Conservation (phyloP, 2,888 invertebrate genomes). For the Dexiosoma caninum region DNA sequence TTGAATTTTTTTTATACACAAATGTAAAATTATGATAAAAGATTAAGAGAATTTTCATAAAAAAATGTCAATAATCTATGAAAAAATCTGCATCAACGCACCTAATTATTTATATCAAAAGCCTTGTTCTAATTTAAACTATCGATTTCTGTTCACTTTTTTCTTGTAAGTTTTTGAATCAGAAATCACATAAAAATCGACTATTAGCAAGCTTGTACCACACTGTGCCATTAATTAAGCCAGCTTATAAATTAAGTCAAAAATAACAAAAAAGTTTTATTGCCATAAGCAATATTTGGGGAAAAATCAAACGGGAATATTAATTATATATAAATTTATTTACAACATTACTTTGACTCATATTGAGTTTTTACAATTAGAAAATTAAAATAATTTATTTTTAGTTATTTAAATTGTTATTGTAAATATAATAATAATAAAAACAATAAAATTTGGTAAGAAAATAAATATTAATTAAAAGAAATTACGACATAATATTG, state of each 20-base stretch:
- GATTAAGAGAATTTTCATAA: neutral
- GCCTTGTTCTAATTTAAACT: too few relatives aligned
- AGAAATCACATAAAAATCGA: conserved; percentile 27
- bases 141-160: neutral
- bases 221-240: conserved; percentile 62
- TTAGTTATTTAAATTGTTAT: conserved; percentile 27
- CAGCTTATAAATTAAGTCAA: conserved; percentile 41
- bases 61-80: neutral
- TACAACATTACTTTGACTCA: conserved; percentile 48
- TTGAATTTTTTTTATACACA: neutral
- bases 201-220: conserved; percentile 48
- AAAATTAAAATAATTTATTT: conserved; percentile 5
- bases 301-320: neutral
- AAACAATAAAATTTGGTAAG: neutral
- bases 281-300: neutral
- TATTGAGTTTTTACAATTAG: conserved; percentile 58
- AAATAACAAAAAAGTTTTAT: neutral
- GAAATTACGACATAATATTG: too few relatives aligned
- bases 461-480: too few relatives aligned
- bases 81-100: too few relatives aligned
- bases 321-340: neutral
- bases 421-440: neutral
- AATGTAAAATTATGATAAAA: neutral
- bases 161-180: conserved; percentile 13
- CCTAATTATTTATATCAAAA: too few relatives aligned